phyloP scores from a whole-genome alignment of 1,140 invertebrate genomes.

The Eupeodes corollae region DNA sequence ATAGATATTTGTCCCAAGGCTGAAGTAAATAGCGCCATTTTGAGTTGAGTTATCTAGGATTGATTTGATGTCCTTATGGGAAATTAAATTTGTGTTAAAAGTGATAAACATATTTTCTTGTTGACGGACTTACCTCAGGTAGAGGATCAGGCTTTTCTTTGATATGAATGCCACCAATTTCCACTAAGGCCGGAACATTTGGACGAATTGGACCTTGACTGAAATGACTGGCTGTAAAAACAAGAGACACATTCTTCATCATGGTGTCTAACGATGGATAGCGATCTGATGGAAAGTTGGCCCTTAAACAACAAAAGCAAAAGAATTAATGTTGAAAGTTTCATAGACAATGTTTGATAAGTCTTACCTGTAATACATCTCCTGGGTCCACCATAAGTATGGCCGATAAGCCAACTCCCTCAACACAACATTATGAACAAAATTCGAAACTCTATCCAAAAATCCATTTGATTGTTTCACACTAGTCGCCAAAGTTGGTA shows the following conservation, averaged over 20 bases:
- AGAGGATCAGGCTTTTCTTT: constrained; percentile 18
- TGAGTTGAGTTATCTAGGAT: constrained; percentile 37
- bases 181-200: constrained; percentile 22
- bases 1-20: constrained; percentile 42
- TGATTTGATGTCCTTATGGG: constrained; percentile 37
- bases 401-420: not conserved
- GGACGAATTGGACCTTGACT: constrained; percentile 18
- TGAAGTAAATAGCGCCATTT: constrained; percentile 46
- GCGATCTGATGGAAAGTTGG: constrained; percentile 12
- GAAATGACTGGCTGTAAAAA: constrained; percentile 17
- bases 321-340: too few species aligned
- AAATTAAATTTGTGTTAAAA: not conserved
- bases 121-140: constrained; percentile 17
- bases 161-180: constrained; percentile 34
- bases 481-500: constrained; percentile 4
- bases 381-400: too few species aligned
- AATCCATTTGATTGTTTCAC: constrained; percentile 2
- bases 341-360: too few species aligned
- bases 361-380: too few species aligned
- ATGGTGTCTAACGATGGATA: constrained; percentile 10
- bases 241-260: constrained; percentile 6
- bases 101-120: too few species aligned
- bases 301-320: constrained; percentile 1
- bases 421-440: constrained; percentile 11
- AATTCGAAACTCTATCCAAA: not conserved